Evolutionary conservation across 2,888 invertebrate genomes (phyloP).

Genomic region (Dastarcus helophoroides): DNA sequence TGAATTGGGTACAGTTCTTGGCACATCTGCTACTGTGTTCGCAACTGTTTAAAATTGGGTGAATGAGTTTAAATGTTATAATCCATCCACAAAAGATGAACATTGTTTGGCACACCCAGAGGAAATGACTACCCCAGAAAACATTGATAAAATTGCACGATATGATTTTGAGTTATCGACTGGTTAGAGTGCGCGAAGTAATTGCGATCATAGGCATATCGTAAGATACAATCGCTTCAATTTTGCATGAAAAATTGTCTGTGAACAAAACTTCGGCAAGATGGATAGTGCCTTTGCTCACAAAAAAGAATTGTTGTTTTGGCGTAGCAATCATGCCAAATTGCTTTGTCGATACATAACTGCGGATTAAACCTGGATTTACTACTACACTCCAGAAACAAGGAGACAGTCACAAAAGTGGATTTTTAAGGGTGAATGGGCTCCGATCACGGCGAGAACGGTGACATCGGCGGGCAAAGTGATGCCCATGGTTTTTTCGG

Average conservation of each 20-base stretch:
- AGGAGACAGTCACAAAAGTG: not conserved
- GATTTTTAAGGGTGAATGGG: not conserved
- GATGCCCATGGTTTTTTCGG: slow-evolving; percentile 2
- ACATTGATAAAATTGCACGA: too few relatives aligned
- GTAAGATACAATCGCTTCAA: slow-evolving; percentile 1
- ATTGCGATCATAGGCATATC: too few relatives aligned
- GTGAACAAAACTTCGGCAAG: slow-evolving; percentile 3
- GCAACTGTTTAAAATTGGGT: too few relatives aligned
- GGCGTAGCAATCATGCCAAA: not conserved
- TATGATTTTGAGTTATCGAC: not conserved
- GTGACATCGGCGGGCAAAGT: slow-evolving; percentile 1
- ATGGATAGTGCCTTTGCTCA: not conserved
- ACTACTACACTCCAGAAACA: slow-evolving; percentile 3
- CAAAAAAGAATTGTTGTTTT: not conserved
- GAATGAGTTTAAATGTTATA: too few relatives aligned
- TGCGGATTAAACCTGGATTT: not conserved
- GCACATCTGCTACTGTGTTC: too few relatives aligned
- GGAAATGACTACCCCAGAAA: too few relatives aligned
- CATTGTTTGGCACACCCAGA: too few relatives aligned
- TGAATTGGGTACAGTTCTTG: too few relatives aligned
- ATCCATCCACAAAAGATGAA: too few relatives aligned
- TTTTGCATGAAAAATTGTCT: slow-evolving; percentile 2
- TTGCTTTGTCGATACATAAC: not conserved
- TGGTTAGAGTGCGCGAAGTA: not conserved
- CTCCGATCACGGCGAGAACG: not conserved